Percentiles rank a stretch among this genome's conserved stretches.
Conservation (phyloP, 2,888 invertebrate species). For the Drosophila longiperda region DNA sequence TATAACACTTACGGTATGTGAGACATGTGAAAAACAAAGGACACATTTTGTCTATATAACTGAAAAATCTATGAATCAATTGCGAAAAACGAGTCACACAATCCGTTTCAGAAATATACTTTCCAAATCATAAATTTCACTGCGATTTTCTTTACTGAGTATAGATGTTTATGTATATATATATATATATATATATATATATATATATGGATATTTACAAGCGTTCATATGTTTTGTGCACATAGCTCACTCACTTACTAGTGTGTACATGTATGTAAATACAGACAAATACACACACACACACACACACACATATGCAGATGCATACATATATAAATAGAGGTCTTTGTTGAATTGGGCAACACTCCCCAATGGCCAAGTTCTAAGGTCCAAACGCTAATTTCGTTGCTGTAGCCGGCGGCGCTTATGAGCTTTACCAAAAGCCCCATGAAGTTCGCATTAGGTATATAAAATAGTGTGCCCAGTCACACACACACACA, state of each 20-base stretch:
- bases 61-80: not conserved
- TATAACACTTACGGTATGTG: not conserved
- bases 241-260: not conserved
- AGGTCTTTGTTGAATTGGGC: slow-evolving; percentile 11
- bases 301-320: not conserved
- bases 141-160: not conserved
- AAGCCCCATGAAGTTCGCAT: slow-evolving; percentile 73
- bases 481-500: slow-evolving; percentile 34
- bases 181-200: not conserved
- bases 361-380: slow-evolving; percentile 37
- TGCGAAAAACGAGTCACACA: not conserved
- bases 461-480: slow-evolving; percentile 77
- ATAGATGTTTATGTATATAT: too few relatives aligned
- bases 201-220: not conserved
- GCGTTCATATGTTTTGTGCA: not conserved
- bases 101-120: not conserved
- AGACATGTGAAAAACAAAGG: too few relatives aligned
- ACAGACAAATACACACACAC: not conserved
- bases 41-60: not conserved
- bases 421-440: slow-evolving; percentile 72
- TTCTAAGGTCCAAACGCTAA: slow-evolving; percentile 66
- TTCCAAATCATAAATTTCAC: not conserved
- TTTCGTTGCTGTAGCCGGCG: slow-evolving; percentile 69
- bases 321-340: not conserved
- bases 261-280: not conserved